Conservation (phyloP, 2,888 invertebrate species). For the Bembecia ichneumoniformis region DNA sequence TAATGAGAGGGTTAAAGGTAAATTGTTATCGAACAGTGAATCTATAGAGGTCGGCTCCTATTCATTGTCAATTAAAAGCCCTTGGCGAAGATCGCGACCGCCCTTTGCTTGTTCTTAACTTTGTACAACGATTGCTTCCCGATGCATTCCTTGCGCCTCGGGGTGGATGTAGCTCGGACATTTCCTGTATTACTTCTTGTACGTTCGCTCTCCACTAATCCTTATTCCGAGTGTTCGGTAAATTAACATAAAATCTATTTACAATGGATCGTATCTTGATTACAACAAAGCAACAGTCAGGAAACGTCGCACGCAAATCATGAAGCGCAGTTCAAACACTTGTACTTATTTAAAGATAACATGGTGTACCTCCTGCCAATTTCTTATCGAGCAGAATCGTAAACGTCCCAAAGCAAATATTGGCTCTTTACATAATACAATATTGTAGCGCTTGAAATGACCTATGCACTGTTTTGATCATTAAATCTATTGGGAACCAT, state of each 20-base stretch:
- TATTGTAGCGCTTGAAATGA: no score
- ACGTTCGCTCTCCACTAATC: constrained; percentile 44
- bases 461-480: no score
- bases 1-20: constrained; percentile 49
- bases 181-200: constrained; percentile 63
- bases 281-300: not conserved
- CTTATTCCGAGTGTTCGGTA: constrained; percentile 46
- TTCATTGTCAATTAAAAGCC: constrained; percentile 66
- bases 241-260: constrained; percentile 56
- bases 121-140: constrained; percentile 55
- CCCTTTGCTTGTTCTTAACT: constrained; percentile 61
- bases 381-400: no score
- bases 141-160: constrained; percentile 52
- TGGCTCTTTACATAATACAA: no score
- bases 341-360: not conserved
- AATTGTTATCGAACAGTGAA: constrained; percentile 36
- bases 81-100: constrained; percentile 50
- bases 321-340: not conserved
- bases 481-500: no score
- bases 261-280: not conserved
- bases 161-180: constrained; percentile 53
- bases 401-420: no score
- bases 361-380: not conserved
- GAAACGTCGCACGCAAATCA: not conserved
- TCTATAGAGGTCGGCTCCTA: constrained; percentile 44